Percentiles rank a stretch among this genome's conserved stretches.
These are phyloP conservation scores for Cyprinodon diabolis DNA, from an alignment of 2,797 vertebrate genomes.

Conservation along the genomic window DNA sequence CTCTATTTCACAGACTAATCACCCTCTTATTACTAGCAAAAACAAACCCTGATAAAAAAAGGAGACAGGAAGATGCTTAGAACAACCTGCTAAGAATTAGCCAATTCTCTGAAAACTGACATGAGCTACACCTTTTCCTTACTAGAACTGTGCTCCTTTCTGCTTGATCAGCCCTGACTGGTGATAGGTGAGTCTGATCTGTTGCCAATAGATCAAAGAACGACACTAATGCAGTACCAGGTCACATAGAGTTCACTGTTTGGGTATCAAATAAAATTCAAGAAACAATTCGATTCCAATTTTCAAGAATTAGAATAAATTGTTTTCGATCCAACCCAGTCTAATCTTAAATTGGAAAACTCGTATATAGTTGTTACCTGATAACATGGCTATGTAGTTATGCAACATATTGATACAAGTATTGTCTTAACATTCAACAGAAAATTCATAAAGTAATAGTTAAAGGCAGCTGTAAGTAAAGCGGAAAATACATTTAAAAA, in stretches of 20 bases:
- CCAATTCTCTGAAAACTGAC: background rate
- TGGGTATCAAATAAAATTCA: no score
- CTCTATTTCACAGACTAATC: conserved; percentile 38
- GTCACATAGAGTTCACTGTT: background rate
- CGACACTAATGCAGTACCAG: background rate
- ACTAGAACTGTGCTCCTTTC: background rate
- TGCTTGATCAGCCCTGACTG: background rate
- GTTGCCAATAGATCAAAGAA: background rate
- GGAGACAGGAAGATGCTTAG: conserved; percentile 5
- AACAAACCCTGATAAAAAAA: conserved; percentile 1
- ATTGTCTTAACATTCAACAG: no score
- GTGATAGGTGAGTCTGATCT: background rate
- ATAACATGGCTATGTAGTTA: no score
- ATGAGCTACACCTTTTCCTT: background rate
- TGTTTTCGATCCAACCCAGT: no score
- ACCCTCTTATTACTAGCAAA: conserved; percentile 11
- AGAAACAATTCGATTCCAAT: no score
- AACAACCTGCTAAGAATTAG: background rate
- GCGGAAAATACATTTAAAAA: no score
- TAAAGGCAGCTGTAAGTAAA: no score
- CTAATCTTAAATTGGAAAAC: no score
- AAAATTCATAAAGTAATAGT: no score
- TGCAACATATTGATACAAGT: no score
- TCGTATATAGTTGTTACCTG: no score
- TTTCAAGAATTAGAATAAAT: no score